These are phyloP conservation scores for Drosophila burlai DNA, from an alignment of 1,140 invertebrate genomes.

Conservation along the genomic window DNA sequence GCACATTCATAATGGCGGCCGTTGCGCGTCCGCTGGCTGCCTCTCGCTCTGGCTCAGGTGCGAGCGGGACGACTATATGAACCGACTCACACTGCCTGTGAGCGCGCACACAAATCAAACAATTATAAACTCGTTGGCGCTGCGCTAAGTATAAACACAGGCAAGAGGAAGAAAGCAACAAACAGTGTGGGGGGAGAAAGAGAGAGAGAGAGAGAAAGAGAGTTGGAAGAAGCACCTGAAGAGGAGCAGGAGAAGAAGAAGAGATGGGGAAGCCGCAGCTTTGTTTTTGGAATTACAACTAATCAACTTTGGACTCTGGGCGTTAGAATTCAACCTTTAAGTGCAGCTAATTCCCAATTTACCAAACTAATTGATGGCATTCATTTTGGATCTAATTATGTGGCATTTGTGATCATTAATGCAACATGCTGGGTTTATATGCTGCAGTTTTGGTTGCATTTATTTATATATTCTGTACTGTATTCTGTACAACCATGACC, in stretches of 20 bases:
- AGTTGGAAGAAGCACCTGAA: background rate
- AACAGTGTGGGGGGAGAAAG: slow-evolving; percentile 54
- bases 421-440: background rate
- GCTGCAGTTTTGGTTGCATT: background rate
- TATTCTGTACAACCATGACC: background rate
- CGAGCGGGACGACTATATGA: slow-evolving; percentile 48
- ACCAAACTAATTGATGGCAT: slow-evolving; percentile 13
- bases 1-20: slow-evolving; percentile 83
- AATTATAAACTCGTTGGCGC: slow-evolving; percentile 64
- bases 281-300: slow-evolving; percentile 16
- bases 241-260: slow-evolving; percentile 2
- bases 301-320: slow-evolving; percentile 14
- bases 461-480: too few species aligned
- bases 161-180: slow-evolving; percentile 50
- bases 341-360: slow-evolving; percentile 17
- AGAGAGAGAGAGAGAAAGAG: slow-evolving; percentile 3
- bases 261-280: slow-evolving; percentile 11
- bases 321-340: slow-evolving; percentile 33
- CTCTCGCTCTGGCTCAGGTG: slow-evolving; percentile 27
- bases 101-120: slow-evolving; percentile 69
- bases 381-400: background rate
- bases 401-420: background rate
- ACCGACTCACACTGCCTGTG: slow-evolving; percentile 4
- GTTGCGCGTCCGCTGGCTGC: slow-evolving; percentile 25
- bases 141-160: slow-evolving; percentile 38